Base-by-base conservation (phyloP, 2,888 invertebrate species). In the Siphonodentalium dalli region DNA sequence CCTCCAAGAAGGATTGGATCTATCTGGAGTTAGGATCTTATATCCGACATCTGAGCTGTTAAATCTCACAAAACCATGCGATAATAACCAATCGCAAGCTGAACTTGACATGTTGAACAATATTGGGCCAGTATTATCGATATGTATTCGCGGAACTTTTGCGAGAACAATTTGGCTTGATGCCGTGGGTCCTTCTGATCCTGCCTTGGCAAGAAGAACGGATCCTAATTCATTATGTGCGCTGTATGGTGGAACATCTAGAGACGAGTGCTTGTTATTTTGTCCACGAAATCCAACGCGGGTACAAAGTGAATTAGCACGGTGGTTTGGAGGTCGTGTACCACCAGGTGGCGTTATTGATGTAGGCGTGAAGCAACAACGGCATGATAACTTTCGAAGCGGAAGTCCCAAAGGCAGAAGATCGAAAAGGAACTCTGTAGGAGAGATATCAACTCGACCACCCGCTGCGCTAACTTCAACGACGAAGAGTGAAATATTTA, bases 141-240 rank as follows among this genome's bases (percentile, higher is more conserved):
- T 78, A n/a, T 69, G 66, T 38, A 54, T 75, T n/a, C 65, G 78
- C 1, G 79, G 79, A 20, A 69, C 71, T 9, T 63, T 66, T 39
- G 76, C 77, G 0, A 49, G 74, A 26, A 59, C 69, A 5, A 57
- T 76, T 1, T 78, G 78, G 78, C 64, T 78, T 5, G 76, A 77
- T 57, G 68, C 73, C 13, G 66, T 78, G 13, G 79, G 79, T 2
- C 78, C 79, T 0, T 68, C 74, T 1, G 79, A 79, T 52, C 77
- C 75, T 11, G 60, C 58, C 6, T 62, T 78, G 9, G 78, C 78
- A 6, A 51, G 74, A 9, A 55, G 61, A 24, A 77, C 76, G 5
- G 77, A 78, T 56, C 79, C 78, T 2, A 74, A 71, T 45, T 78
- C 75, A 18, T 54, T 79, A 24, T 76, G 74, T 68, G 78, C 77